Evolutionary conservation across 1,140 invertebrate genomes (phyloP), one percentile per base, ranked within the genome.

Genomic region (Bombus picipes): DNA sequence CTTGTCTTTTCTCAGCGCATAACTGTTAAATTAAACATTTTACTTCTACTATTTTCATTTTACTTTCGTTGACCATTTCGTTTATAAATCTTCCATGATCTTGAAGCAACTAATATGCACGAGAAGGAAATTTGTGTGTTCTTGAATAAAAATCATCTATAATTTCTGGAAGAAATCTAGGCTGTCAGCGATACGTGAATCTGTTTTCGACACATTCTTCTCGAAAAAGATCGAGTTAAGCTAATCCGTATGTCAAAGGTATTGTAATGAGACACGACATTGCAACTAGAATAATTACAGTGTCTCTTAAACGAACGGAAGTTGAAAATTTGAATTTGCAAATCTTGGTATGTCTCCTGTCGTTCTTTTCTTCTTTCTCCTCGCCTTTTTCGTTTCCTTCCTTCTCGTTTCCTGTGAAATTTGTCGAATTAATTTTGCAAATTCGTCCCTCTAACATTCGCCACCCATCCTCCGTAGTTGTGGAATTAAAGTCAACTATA

Each of bases 361-460:
- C 65, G 41, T n/a, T 47, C 28, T 18, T 4, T 22, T 25, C 41
- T 65, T 43, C 41, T 47, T 34, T 18, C 28, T 2, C 3, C 2
- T 43, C 1, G n/a, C 62, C 13, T 22, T 18, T 34, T 47, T 15
- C 43, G 15, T 47, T 15, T 47, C 43, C 13, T 47, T 47, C 4
- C 43, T 47, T 15, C 43, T 47, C 70, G 78, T 57, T 81, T 41
- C 68, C 71, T 10, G 39, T 37, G 71, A 75, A 85, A 85, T 85
- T 81, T 75, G 43, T 74, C 59, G 78, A 70, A 81, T 81, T 85
- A 85, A 85, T 71, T 85, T 85, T 68, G 84, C 59, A 81, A 75
- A 81, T 85, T 85, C 39, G 70, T 75, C 4, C 71, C 3, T 18
- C 15, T 28, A 34, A 71, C 53, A 47, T 65, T 68, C 32, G 62